phyloP scores from a whole-genome alignment of 2,797 vertebrate species.

The Leptodactylus fallax region DNA sequence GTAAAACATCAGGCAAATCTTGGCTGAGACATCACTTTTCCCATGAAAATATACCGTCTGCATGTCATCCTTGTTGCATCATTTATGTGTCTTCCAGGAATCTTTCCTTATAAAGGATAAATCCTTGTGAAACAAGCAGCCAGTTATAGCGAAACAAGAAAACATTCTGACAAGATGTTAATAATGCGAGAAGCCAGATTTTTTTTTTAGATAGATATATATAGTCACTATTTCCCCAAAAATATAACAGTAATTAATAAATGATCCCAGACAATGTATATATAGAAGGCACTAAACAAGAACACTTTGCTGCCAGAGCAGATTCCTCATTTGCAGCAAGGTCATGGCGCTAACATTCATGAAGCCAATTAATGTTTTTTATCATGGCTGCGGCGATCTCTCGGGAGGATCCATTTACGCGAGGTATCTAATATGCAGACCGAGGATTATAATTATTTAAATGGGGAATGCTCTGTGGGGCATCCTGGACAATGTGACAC shows the following conservation, averaged over 20 bases:
- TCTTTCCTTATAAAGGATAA: conserved; percentile 26
- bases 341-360: conserved; percentile 63
- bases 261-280: background rate
- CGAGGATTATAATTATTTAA: conserved; percentile 47
- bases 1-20: conserved; percentile 2
- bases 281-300: background rate
- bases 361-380: conserved; percentile 76
- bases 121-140: background rate
- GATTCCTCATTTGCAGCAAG: conserved; percentile 46
- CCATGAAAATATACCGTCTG: background rate
- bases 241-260: background rate
- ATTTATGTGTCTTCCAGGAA: background rate
- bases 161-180: background rate
- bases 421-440: conserved; percentile 75
- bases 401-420: conserved; percentile 70
- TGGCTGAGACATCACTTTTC: background rate
- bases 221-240: background rate
- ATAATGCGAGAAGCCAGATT: background rate
- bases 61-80: background rate
- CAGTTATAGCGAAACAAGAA: background rate
- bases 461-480: conserved; percentile 13
- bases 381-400: conserved; percentile 74
- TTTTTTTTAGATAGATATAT: background rate
- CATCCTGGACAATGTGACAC: conserved; percentile 10
- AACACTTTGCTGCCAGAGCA: conserved; percentile 27